Evolutionary conservation across 2,113 vertebrate genomes (phyloP), one percentile per base, ranked within the genome.

Genomic region (Ahaetulla prasina): DNA sequence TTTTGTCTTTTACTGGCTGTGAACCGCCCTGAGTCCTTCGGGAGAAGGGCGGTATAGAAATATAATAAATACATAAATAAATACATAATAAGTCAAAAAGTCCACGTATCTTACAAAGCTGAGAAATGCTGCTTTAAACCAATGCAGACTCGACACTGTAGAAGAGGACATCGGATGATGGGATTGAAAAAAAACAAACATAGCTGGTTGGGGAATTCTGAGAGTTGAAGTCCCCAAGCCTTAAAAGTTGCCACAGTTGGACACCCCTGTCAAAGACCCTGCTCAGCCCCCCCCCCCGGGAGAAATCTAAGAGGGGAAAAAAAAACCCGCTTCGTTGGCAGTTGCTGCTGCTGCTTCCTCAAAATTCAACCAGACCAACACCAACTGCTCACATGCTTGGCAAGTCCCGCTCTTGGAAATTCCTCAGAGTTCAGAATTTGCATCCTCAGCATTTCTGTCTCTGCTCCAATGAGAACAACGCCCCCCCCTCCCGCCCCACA

Each of bases 311-410:
- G 94, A 45, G 92, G 94, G 45, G 7, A 95, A 52, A 57, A 89
- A 60, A n/a, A n/a, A n/a, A n/a, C n/a, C n/a, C 93, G 95, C 96
- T 96, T 90, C 92, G 93, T 96, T 93, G 96, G 96, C 95, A 53
- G 94, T 74, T n/a, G 85, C 0, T 8, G 0, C 0, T 8, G 0
- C 88, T 45, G 4, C 63, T 74, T 63, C 95, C 96, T 95, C 22
- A 95, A 93, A 87, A 54, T 35, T 25, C 39, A 43, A 30, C 88
- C 95, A 94, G 91, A 86, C 39, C 16, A 47, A 63, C 43, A 4
- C n/a, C 60, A 80, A 57, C 27, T 53, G 3, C 89, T 91, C 93
- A 84, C 90, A 85, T 43, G 80, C 91, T 94, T 27, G 85, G 89
- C 92, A 94, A 94, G 90, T 90, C 93, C 89, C 93, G 85, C 52